Base-by-base conservation (phyloP, 2,888 invertebrate species). In the Nezara viridula region DNA sequence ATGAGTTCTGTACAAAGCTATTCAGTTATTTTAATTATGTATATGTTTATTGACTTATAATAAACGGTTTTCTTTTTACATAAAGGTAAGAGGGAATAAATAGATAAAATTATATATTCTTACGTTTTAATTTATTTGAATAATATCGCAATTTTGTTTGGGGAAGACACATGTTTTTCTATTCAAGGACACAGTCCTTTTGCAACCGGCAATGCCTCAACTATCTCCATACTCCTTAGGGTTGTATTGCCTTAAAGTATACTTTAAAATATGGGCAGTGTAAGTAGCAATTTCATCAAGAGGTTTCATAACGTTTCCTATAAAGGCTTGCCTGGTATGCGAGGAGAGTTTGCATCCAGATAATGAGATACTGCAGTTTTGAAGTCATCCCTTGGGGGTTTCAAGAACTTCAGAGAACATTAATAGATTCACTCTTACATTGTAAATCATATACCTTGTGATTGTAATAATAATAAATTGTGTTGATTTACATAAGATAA, bases 281-380 rank as follows among this genome's bases (percentile, higher is more conserved):
- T 73, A 73, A 32, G 32, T 73, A 73, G 66, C 37, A 73, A 73
- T 73, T 73, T 73, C 66, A 73, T 73, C 32, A 32, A 37, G 66
- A 19, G 0, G 66, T 73, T 73, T 73, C 66, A 37, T 73, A 73
- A 73, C 7, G 16, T 21, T 37, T 73, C 32, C 66, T 73, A 37
- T 73, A 73, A 66, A 73, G 37, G 66, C 32, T 9, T 73, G 32
- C 4, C 66, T 37, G 37, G 32, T 73, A 73, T 73, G 32, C 37
- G 32, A 37, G 19, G 37, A 37, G 66, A 2, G 66, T 73, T 37
- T 21, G 37, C 66, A 73, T 73, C 37, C 10, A 37, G 19, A 37
- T 37, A 73, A 60, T 32, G 19, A 73, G 66, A 5, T 73, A 37
- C 66, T 37, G 66, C 21, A 37, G 32, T 37, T 60, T 73, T 37